Conservation (phyloP, 1,140 invertebrate genomes). For the Rhagoletis zephyria region DNA sequence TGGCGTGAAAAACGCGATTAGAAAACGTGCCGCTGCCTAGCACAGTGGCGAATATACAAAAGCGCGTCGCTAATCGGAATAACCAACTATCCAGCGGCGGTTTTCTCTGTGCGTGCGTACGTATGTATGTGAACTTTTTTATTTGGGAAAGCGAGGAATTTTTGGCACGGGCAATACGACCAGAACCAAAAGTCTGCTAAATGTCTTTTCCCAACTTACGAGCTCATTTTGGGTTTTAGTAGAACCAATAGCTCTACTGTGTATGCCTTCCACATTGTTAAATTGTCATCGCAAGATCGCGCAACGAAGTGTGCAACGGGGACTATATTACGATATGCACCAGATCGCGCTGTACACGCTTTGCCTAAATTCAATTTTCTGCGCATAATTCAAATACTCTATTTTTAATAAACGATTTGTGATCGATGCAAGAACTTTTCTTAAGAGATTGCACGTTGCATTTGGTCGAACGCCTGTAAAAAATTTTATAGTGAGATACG, state of each 20-base stretch:
- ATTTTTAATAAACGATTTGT: background rate
- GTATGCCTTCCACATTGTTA: background rate
- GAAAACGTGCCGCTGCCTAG: background rate
- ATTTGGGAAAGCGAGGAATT: slow-evolving; percentile 44
- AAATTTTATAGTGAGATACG: background rate
- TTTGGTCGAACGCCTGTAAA: slow-evolving; percentile 5
- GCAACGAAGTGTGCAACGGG: background rate
- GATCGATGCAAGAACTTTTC: background rate
- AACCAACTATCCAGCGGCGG: slow-evolving; percentile 19
- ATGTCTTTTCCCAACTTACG: background rate
- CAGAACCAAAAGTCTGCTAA: background rate
- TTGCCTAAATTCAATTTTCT: background rate
- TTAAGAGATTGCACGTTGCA: background rate
- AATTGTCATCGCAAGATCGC: background rate
- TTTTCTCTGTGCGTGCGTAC: slow-evolving; percentile 17
- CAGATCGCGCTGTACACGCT: background rate
- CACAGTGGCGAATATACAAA: background rate
- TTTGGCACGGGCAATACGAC: background rate
- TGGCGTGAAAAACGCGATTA: background rate
- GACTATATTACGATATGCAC: background rate
- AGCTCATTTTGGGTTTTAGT: background rate
- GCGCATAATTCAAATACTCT: background rate
- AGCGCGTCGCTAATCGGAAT: background rate
- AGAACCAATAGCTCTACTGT: background rate
- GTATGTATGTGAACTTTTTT: background rate